Conservation (phyloP, 2,797 vertebrate species). For the Bryconaethiops microstoma region DNA sequence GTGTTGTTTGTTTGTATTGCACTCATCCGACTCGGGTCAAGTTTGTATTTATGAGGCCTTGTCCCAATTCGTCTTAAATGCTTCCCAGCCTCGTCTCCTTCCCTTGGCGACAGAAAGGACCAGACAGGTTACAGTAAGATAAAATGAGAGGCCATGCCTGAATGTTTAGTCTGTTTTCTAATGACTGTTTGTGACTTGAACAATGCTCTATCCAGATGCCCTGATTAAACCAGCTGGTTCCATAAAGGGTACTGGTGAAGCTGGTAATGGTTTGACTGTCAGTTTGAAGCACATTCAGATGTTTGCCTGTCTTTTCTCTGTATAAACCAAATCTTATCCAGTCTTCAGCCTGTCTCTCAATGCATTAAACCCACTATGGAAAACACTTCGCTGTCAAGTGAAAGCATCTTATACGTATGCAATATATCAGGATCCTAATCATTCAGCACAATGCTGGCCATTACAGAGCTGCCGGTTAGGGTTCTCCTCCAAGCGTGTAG, state of each 20-base stretch:
- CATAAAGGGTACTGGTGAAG: not conserved
- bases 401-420: no score
- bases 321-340: no score
- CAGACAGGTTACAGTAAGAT: not conserved
- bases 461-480: no score
- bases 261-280: no score
- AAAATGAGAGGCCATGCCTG: not conserved
- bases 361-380: no score
- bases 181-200: not conserved
- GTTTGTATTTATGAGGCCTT: slow-evolving; percentile 34
- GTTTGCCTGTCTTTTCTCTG: no score
- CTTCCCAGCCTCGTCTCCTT: not conserved
- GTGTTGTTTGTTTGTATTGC: slow-evolving; percentile 3
- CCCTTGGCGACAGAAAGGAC: slow-evolving; percentile 7
- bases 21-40: not conserved
- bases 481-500: no score
- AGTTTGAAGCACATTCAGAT: no score
- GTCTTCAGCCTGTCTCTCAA: no score
- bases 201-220: not conserved
- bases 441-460: no score
- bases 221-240: not conserved
- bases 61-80: not conserved
- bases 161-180: not conserved
- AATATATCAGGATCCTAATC: no score
- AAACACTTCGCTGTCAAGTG: no score